A percentile compares a stretch with the other conserved stretches of the same genome.
These are phyloP conservation scores for Caenorhabditis becei DNA, from an alignment of 2,888 invertebrate genomes.

Conservation along the genomic window DNA sequence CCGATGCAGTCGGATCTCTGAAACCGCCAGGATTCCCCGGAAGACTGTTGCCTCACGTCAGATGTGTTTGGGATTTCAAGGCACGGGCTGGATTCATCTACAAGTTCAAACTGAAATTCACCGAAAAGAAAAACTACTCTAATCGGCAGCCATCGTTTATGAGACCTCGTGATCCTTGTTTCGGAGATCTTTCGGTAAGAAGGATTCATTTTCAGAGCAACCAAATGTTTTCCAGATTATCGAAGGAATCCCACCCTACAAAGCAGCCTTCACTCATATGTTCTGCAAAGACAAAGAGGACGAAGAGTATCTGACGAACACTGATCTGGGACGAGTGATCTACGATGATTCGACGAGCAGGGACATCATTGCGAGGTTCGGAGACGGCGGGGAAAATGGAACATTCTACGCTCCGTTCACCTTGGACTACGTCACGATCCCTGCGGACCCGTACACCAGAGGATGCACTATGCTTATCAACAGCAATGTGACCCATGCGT, in stretches of 20 bases:
- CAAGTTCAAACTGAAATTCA: conserved; percentile 72
- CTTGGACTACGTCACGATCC: conserved; percentile 45
- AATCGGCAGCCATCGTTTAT: neutral
- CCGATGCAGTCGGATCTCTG: conserved; percentile 70
- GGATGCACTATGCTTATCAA: conserved; percentile 41
- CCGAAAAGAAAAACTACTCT: conserved; percentile 24
- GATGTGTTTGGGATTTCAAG: conserved; percentile 76
- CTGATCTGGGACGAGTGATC: conserved; percentile 40
- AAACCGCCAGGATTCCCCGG: conserved; percentile 74
- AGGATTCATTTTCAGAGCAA: neutral
- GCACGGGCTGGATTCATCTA: conserved; percentile 75
- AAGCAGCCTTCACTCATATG: neutral
- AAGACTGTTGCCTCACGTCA: conserved; percentile 66
- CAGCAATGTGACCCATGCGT: conserved; percentile 21
- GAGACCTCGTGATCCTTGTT: conserved; percentile 32
- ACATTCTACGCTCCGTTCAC: conserved; percentile 62
- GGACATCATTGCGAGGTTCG: conserved; percentile 12
- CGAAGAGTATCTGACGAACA: conserved; percentile 68
- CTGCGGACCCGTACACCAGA: conserved; percentile 7
- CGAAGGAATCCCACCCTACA: conserved; percentile 43
- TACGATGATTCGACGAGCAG: conserved; percentile 54
- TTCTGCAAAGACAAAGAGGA: conserved; percentile 73
- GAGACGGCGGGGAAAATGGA: neutral
- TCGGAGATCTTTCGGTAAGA: conserved; percentile 56
- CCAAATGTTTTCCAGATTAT: conserved; percentile 43